A percentile compares a stretch with the other conserved stretches of the same genome.
These are phyloP conservation scores for Deilephila elpenor DNA, from an alignment of 2,888 invertebrate species.

Conservation along the genomic window DNA sequence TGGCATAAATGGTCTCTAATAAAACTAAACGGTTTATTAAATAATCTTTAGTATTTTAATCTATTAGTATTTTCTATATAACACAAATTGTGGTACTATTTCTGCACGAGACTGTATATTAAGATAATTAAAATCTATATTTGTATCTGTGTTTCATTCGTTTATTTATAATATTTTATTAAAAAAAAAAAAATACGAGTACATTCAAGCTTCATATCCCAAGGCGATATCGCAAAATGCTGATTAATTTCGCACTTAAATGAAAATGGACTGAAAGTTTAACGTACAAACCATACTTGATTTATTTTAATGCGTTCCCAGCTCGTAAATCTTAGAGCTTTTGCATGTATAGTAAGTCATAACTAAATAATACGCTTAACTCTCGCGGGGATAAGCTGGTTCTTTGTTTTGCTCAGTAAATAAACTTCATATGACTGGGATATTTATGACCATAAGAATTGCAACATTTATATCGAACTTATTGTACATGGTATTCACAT, in stretches of 20 bases:
- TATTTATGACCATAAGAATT: background rate
- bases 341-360: constrained; percentile 20
- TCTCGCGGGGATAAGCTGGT: background rate
- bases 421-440: background rate
- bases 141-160: too few species aligned
- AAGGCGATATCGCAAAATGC: background rate
- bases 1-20: too few species aligned
- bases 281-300: background rate
- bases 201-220: background rate
- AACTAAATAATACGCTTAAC: background rate
- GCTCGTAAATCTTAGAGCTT: constrained; percentile 19
- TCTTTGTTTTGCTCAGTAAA: constrained; percentile 20
- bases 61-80: too few species aligned
- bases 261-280: background rate
- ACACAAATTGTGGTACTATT: too few species aligned
- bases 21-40: too few species aligned
- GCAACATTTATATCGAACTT: background rate
- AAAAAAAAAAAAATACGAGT: background rate
- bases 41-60: too few species aligned
- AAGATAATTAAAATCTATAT: too few species aligned
- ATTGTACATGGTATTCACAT: too few species aligned
- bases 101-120: too few species aligned
- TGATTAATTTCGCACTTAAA: background rate
- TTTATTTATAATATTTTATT: too few species aligned
- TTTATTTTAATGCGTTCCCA: constrained; percentile 16